Conservation (phyloP, 2,888 invertebrate species). For the Apodemia duryi region DNA sequence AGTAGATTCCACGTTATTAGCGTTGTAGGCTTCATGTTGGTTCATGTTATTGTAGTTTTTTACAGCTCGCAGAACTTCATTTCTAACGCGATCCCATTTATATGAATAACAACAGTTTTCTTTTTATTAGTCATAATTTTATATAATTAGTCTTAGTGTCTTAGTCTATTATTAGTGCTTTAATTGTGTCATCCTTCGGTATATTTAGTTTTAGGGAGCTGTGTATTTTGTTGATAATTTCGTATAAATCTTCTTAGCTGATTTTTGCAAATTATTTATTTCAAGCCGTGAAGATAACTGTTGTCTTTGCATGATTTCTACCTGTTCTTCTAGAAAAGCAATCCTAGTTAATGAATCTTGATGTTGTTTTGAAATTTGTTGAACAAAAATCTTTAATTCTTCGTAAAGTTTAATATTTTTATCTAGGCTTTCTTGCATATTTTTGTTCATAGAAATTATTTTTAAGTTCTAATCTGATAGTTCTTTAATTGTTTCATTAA, state of each 20-base stretch:
- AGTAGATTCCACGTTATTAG: neutral
- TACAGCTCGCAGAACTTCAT: neutral
- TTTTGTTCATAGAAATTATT: too few relatives aligned
- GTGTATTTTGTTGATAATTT: neutral
- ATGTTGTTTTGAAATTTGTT: neutral
- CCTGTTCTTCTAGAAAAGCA: neutral
- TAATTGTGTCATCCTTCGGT: neutral
- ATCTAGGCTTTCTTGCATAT: too few relatives aligned
- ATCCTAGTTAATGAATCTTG: neutral
- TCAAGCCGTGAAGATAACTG: neutral
- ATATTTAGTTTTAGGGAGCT: neutral
- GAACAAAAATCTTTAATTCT: neutral
- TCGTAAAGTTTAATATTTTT: neutral
- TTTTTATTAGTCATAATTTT: neutral
- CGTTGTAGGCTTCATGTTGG: neutral
- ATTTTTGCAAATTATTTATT: neutral
- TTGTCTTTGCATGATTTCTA: neutral
- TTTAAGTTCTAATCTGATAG: too few relatives aligned
- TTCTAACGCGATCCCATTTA: neutral
- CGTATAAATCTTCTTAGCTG: neutral
- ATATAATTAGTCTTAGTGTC: neutral
- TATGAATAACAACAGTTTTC: neutral
- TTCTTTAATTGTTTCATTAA: too few relatives aligned
- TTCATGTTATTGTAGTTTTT: neutral
- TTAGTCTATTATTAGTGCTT: too few relatives aligned